Evolutionary conservation across 2,797 vertebrate species (phyloP).

Genomic region (Cyprinella venusta): DNA sequence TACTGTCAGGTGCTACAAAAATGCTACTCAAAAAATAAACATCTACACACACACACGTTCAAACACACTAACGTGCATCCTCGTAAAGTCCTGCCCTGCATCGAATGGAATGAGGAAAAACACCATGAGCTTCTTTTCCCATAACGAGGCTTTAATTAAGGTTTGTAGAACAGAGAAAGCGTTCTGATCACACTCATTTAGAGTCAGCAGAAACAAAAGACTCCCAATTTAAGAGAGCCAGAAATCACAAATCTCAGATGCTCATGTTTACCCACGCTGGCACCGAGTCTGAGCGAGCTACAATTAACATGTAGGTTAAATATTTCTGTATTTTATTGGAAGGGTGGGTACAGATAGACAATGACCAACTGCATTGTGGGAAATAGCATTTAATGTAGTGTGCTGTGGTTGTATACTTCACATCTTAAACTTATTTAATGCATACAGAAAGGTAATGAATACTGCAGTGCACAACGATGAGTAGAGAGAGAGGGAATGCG

Average conservation of each 20-base stretch:
- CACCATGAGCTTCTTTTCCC: constrained; percentile 57
- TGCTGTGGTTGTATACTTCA: background rate
- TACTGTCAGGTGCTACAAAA: background rate
- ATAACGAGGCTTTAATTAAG: constrained; percentile 70
- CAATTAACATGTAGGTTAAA: constrained; percentile 57
- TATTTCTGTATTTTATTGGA: background rate
- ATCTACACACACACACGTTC: background rate
- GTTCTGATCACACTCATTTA: constrained; percentile 64
- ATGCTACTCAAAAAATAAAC: background rate
- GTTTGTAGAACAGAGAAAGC: constrained; percentile 59
- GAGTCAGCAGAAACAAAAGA: constrained; percentile 53
- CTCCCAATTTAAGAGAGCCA: constrained; percentile 58
- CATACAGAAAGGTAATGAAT: background rate
- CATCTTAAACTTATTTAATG: background rate
- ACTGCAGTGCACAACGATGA: background rate
- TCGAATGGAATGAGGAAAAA: constrained; percentile 24
- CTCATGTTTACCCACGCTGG: constrained; percentile 66
- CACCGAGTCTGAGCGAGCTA: constrained; percentile 50
- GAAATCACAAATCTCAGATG: constrained; percentile 53
- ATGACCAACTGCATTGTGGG: background rate
- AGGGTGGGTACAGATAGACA: background rate
- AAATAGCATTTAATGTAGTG: background rate
- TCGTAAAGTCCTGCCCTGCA: background rate
- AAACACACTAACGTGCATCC: background rate
- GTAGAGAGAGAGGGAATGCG: background rate